Evolutionary conservation across 2,888 invertebrate species (phyloP), one percentile per base, ranked within the genome.

Genomic region (Vandiemenella viatica): DNA sequence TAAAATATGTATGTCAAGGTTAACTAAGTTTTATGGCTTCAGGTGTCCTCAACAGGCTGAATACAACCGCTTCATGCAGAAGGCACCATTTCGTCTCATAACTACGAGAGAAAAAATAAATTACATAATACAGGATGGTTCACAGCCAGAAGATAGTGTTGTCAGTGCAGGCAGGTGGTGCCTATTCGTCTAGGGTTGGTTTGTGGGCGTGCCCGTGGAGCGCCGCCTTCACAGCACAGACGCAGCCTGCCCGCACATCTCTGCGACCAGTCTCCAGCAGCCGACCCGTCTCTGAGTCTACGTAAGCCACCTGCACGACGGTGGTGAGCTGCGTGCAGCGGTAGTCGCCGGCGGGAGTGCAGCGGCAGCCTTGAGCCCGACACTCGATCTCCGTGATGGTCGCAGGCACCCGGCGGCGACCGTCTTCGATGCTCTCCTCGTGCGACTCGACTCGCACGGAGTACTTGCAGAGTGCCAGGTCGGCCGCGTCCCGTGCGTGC

Each of bases 281-380:
- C 19, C 19, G 42, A n/a, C 19, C 19, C 42, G n/a, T 19, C 20
- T 8, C 42, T 4, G 18, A 19, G 42, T 42, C n/a, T 5, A 16
- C 10, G 42, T 42, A 42, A 19, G 42, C 16, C 19, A 42, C 42
- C 8, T 21, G 8, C 42, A 42, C 13, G 20, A n/a, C 20, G 13
- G 42, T 42, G 19, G 42, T 42, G 42, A 42, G 18, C 42, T 42
- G 42, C 42, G 42, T 42, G 42, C 42, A 42, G 42, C 42, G 42
- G 42, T 19, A 42, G 13, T 42, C 42, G 19, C 42, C 42, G 13
- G 18, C 42, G 22, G 42, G 13, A 8, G n/a, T 19, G 42, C 42
- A 42, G 19, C 13, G 13, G 42, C 42, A 42, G 19, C 42, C 42
- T n/a, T 16, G 16, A 19, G 18, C 18, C 13, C 42, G 42, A 20